Evolutionary conservation across 1,140 invertebrate species (phyloP), one percentile per base, ranked within the genome.

Genomic region (Ooceraea biroi): DNA sequence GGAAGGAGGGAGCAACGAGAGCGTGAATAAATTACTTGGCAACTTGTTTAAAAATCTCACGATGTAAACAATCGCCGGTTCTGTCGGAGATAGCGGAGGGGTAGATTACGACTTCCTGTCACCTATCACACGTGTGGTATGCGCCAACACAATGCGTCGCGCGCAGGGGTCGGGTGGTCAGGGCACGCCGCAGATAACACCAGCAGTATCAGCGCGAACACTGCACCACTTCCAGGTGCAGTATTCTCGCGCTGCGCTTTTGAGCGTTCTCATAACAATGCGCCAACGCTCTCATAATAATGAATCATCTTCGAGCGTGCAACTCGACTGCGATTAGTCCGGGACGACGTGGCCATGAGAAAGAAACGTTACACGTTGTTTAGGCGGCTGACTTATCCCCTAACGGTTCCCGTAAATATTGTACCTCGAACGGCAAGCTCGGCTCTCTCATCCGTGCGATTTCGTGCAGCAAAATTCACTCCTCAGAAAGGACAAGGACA

Each of bases 91-190:
- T 73, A 71, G 55, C 55, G 0, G 17, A 57, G 27, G 57, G 30
- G 50, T 80, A 88, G 88, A 89, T 89, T 89, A 88, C 65, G 80
- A 83, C 84, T 89, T 89, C 88, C 88, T 89, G 88, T 82, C 63
- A 61, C 84, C 87, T 86, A 88, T 88, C 87, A 74, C 57, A n/a
- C 78, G n/a, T 52, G 55, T 63, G 72, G 73, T 83, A 73, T 80
- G 65, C 63, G 66, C 25, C 36, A 19, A 69, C 41, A 63, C 60
- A 58, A 68, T 19, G 77, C 44, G 52, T 50, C 36, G 55, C 17
- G 30, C 10, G 73, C 46, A 72, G 52, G 50, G 55, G 66, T 63
- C 77, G 86, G 72, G 55, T 85, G 66, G 80, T 88, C 61, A 82
- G 44, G 19, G 22, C 25, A 36, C 76, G 66, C 3, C 25, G 66